Conservation (phyloP, 2,113 vertebrate genomes). For the Vidua chalybeata region DNA sequence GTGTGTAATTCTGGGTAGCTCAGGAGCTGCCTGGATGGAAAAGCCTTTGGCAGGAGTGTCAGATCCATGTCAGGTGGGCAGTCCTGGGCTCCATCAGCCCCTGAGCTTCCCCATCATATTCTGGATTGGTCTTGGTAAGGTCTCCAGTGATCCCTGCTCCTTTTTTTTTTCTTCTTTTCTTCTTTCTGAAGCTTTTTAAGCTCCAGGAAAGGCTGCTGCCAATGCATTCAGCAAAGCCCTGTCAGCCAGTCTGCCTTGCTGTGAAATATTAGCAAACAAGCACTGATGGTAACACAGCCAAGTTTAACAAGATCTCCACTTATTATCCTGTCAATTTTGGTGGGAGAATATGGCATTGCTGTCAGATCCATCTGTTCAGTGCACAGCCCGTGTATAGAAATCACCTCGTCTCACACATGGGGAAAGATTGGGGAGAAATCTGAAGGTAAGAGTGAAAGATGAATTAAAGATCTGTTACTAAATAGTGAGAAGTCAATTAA, state of each 20-base stretch:
- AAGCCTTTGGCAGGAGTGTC: not conserved
- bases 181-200: not conserved
- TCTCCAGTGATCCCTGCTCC: not conserved
- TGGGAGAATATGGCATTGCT: constrained; percentile 18
- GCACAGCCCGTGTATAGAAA: not conserved
- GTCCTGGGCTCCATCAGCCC: not conserved
- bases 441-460: not conserved
- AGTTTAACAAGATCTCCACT: constrained; percentile 54
- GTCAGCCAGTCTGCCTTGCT: not conserved
- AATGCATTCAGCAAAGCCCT: not conserved
- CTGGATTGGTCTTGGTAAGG: not conserved
- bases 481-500: not conserved
- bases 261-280: constrained; percentile 59
- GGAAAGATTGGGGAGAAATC: not conserved
- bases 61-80: not conserved
- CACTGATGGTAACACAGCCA: not conserved
- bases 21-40: not conserved
- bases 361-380: constrained; percentile 52
- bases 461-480: not conserved
- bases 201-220: not conserved
- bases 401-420: not conserved
- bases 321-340: constrained; percentile 43
- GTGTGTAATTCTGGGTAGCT: not conserved
- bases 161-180: not conserved
- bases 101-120: not conserved